These are phyloP conservation scores for Sympetrum striolatum DNA, from an alignment of 2,888 invertebrate species.

Conservation along the genomic window DNA sequence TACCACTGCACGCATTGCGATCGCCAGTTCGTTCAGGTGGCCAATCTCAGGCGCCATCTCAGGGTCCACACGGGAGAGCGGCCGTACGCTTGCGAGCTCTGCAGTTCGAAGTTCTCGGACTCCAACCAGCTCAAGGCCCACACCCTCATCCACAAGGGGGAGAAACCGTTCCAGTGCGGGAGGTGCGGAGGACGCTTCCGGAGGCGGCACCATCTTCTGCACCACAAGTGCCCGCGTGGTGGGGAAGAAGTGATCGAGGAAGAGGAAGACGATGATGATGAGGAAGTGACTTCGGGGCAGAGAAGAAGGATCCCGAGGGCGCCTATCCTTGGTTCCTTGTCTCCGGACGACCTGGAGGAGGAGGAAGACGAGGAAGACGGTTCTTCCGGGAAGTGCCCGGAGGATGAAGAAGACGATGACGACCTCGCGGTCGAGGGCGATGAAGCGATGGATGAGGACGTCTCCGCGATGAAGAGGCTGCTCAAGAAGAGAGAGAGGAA, in stretches of 20 bases:
- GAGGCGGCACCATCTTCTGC: conserved; percentile 83
- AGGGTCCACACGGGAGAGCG: conserved; percentile 92
- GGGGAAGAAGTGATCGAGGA: conserved; percentile 47
- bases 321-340: conserved; percentile 47
- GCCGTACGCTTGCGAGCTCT: conserved; percentile 86
- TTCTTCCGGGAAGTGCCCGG: conserved; percentile 1
- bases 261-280: conserved; percentile 36
- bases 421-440: conserved; percentile 13
- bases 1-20: conserved; percentile 92
- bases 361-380: conserved; percentile 47
- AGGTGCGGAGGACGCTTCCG: conserved; percentile 82
- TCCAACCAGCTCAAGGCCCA: conserved; percentile 93
- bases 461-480: conserved; percentile 53
- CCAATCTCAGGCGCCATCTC: conserved; percentile 85
- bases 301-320: conserved; percentile 49
- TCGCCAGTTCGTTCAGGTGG: conserved; percentile 91
- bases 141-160: conserved; percentile 85
- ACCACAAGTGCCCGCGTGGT: conserved; percentile 77
- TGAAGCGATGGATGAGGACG: conserved; percentile 53
- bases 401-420: conserved; percentile 16
- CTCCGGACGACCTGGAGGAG: conserved; percentile 37
- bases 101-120: conserved; percentile 87
- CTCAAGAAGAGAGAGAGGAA: conserved; percentile 58
- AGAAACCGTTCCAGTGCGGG: conserved; percentile 85
- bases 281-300: conserved; percentile 51